Evolutionary conservation across 1,140 invertebrate genomes (phyloP).

Genomic region (Charaxes varanes): DNA sequence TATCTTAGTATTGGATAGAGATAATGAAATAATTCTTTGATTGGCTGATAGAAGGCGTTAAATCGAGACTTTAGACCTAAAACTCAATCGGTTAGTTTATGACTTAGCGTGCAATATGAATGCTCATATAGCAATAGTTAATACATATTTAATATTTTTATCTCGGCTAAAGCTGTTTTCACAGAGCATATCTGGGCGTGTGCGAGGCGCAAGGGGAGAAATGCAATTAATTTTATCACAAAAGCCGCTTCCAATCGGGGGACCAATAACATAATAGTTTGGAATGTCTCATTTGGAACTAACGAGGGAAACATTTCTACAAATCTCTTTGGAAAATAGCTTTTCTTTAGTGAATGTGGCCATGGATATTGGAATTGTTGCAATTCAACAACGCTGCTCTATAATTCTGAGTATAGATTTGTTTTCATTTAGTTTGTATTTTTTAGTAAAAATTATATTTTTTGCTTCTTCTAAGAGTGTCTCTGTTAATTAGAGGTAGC

Average conservation of each 20-base stretch:
- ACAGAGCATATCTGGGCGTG: constrained; percentile 25
- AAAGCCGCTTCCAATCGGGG: constrained; percentile 34
- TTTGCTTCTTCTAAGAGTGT: too few species aligned
- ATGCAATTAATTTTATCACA: constrained; percentile 65
- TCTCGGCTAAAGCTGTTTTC: constrained; percentile 27
- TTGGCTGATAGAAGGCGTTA: too few species aligned
- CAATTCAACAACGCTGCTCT: too few species aligned
- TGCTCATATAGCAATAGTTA: too few species aligned
- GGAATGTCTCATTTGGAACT: constrained; percentile 32
- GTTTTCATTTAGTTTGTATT: background rate
- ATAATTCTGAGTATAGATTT: background rate
- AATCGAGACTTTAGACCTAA: too few species aligned
- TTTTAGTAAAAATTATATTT: too few species aligned
- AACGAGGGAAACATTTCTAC: constrained; percentile 22
- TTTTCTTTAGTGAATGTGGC: constrained; percentile 18
- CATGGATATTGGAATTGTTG: too few species aligned
- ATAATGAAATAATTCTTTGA: too few species aligned
- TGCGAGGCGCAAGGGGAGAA: constrained; percentile 42
- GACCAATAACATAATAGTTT: constrained; percentile 33
- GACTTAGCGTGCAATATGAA: too few species aligned
- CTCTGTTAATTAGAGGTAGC: too few species aligned
- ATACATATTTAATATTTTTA: constrained; percentile 20
- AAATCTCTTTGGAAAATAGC: constrained; percentile 15
- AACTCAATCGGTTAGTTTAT: too few species aligned
- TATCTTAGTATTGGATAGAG: too few species aligned